A percentile compares a stretch with the other conserved stretches of the same genome.
Conservation (phyloP, 2,113 vertebrate species). For the Epinephelus cyanopodus region DNA sequence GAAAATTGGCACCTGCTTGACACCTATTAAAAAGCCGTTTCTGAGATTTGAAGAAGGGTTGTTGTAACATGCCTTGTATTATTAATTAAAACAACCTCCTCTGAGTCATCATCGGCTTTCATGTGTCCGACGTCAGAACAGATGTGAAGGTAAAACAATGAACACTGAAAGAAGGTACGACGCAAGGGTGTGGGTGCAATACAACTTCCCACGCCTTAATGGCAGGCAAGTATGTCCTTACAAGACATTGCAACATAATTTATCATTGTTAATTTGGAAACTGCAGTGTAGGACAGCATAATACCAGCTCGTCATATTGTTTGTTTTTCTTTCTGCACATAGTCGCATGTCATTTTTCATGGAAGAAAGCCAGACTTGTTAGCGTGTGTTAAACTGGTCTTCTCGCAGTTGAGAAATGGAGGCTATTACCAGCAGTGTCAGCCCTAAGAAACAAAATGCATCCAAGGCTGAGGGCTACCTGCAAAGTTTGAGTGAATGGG, state of each 20-base stretch:
- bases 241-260: constrained; percentile 65
- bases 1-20: constrained; percentile 72
- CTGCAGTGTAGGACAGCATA: constrained; percentile 38
- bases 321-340: constrained; percentile 51
- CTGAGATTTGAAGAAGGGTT: constrained; percentile 62
- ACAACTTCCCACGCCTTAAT: constrained; percentile 69
- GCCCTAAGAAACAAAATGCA: constrained; percentile 72
- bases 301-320: constrained; percentile 57
- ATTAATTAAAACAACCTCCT: constrained; percentile 81
- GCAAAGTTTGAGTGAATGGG: neutral
- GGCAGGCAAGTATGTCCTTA: constrained; percentile 47
- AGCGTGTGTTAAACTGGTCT: constrained; percentile 49
- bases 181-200: constrained; percentile 51
- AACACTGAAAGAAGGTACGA: constrained; percentile 44
- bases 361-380: constrained; percentile 61
- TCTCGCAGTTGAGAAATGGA: constrained; percentile 73
- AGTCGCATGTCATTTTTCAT: constrained; percentile 59
- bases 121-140: constrained; percentile 70
- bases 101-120: constrained; percentile 74
- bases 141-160: constrained; percentile 73
- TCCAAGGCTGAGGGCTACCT: constrained; percentile 46
- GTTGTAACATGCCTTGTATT: constrained; percentile 79
- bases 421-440: constrained; percentile 76
- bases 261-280: constrained; percentile 64
- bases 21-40: constrained; percentile 72